Evolutionary conservation across 2,888 invertebrate genomes (phyloP).

Genomic region (Beris chalybata): DNA sequence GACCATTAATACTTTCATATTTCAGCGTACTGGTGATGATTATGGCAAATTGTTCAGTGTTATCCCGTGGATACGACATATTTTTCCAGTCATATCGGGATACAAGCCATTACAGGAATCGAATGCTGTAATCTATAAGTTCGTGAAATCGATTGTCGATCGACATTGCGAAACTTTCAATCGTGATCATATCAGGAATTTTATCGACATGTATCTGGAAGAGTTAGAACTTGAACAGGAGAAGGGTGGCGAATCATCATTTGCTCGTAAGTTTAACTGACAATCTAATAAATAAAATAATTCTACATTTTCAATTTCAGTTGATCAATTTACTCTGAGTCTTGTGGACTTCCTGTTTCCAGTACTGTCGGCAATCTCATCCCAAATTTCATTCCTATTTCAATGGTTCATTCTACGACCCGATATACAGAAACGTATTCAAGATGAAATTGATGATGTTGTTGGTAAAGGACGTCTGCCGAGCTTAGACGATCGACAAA

Average conservation of each 20-base stretch:
- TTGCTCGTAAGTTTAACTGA: constrained; percentile 53
- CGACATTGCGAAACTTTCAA: constrained; percentile 56
- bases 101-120: constrained; percentile 59
- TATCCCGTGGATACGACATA: constrained; percentile 64
- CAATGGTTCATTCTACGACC: constrained; percentile 63
- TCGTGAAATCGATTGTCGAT: constrained; percentile 59
- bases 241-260: constrained; percentile 55
- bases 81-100: constrained; percentile 63
- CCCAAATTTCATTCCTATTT: constrained; percentile 58
- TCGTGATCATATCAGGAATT: constrained; percentile 60
- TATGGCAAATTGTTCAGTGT: constrained; percentile 62
- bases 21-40: constrained; percentile 63
- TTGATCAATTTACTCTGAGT: constrained; percentile 63
- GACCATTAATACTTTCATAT: constrained; percentile 54
- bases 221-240: constrained; percentile 58
- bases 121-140: constrained; percentile 58
- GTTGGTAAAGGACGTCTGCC: constrained; percentile 64
- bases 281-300: neutral
- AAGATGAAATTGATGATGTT: constrained; percentile 65
- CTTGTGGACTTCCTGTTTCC: constrained; percentile 67
- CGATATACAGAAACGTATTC: constrained; percentile 61
- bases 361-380: constrained; percentile 59
- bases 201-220: constrained; percentile 64
- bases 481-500: constrained; percentile 62
- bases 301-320: constrained; percentile 45